A percentile compares a stretch with the other conserved stretches of the same genome.
These are phyloP conservation scores for Loriculus beryllinus DNA, from an alignment of 2,797 vertebrate species.

Conservation along the genomic window DNA sequence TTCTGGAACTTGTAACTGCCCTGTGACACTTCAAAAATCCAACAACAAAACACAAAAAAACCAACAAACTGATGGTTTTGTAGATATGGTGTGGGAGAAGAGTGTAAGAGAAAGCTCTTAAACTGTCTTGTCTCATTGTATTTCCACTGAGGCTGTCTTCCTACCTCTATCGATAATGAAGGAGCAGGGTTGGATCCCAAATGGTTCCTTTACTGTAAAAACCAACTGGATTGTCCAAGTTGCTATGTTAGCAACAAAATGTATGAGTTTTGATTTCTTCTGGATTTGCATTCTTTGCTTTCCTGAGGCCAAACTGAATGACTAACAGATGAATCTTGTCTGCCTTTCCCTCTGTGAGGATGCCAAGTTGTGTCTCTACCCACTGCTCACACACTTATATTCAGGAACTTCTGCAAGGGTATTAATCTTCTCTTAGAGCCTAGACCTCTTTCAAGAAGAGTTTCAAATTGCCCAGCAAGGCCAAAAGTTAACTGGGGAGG, in stretches of 20 bases:
- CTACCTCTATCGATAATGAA: background rate
- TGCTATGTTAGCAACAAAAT: background rate
- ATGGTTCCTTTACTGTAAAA: background rate
- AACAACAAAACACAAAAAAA: background rate
- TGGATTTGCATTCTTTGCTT: constrained; percentile 26
- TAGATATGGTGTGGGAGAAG: background rate
- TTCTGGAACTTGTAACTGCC: background rate
- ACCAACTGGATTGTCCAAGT: background rate
- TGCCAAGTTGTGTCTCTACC: constrained; percentile 17
- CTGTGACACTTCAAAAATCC: background rate
- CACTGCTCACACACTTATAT: background rate
- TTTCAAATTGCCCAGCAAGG: background rate
- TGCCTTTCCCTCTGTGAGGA: constrained; percentile 2
- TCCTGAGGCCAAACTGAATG: constrained; percentile 29
- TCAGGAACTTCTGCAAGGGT: constrained; percentile 40
- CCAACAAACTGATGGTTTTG: background rate
- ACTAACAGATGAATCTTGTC: constrained; percentile 42
- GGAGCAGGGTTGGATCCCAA: background rate
- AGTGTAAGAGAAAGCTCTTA: background rate
- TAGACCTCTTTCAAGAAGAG: background rate
- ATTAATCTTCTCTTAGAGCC: background rate
- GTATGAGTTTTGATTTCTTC: constrained; percentile 21
- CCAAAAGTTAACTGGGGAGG: background rate
- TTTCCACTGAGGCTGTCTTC: background rate
- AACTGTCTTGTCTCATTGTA: background rate